Conservation (phyloP, 2,888 invertebrate species). For the Phlogophora meticulosa region DNA sequence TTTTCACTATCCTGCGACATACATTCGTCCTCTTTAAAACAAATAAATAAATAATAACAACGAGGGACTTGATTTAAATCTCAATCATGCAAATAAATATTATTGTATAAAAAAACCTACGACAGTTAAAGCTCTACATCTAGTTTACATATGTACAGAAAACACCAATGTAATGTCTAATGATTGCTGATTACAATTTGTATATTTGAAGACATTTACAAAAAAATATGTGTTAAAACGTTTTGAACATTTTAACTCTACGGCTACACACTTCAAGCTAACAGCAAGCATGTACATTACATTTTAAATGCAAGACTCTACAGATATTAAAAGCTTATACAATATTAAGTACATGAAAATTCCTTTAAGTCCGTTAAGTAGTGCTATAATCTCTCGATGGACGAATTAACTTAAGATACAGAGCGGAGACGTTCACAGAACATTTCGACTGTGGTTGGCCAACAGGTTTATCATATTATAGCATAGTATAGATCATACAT, state of each 20-base stretch:
- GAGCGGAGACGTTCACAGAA: conserved; percentile 61
- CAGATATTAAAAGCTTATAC: conserved; percentile 79
- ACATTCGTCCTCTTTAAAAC: conserved; percentile 36
- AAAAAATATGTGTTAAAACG: conserved; percentile 60
- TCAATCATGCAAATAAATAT: conserved; percentile 76
- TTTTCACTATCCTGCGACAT: too few species aligned
- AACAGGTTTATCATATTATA: conserved; percentile 23
- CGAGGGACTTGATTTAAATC: conserved; percentile 55
- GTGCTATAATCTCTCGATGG: conserved; percentile 84
- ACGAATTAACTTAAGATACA: conserved; percentile 77
- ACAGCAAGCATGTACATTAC: conserved; percentile 77
- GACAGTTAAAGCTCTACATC: conserved; percentile 89
- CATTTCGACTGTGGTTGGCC: conserved; percentile 46
- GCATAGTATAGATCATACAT: conserved; percentile 25
- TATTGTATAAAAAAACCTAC: conserved; percentile 78
- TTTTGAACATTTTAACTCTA: conserved; percentile 62
- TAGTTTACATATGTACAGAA: conserved; percentile 89
- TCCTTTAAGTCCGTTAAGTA: conserved; percentile 80
- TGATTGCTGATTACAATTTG: conserved; percentile 58
- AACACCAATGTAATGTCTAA: conserved; percentile 71
- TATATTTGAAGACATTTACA: conserved; percentile 56
- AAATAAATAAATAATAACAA: conserved; percentile 67
- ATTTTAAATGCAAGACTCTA: conserved; percentile 82
- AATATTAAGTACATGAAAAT: conserved; percentile 88
- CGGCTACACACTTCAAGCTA: conserved; percentile 51